Evolutionary conservation across 2,113 vertebrate genomes (phyloP).

Genomic region (Mus musculus): GRCm39 chr10:103649501-103650000

Average conservation of each 20-base stretch:
- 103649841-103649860: background rate
- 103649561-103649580: background rate
- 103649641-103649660: background rate
- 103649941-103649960: background rate
- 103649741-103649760: background rate
- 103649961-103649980: background rate
- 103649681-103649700: background rate
- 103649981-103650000: background rate
- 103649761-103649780: background rate
- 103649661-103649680: background rate
- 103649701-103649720: background rate
- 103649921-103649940: background rate
- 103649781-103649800: background rate
- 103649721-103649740: background rate
- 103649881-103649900: background rate
- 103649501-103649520: background rate
- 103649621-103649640: background rate
- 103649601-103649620: background rate
- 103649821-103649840: background rate
- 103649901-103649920: background rate
- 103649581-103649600: background rate
- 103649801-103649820: background rate
- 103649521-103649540: background rate
- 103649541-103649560: background rate
- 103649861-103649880: background rate